Conservation (phyloP, 2,797 vertebrate genomes). For the Buphagus erythrorhynchus region DNA sequence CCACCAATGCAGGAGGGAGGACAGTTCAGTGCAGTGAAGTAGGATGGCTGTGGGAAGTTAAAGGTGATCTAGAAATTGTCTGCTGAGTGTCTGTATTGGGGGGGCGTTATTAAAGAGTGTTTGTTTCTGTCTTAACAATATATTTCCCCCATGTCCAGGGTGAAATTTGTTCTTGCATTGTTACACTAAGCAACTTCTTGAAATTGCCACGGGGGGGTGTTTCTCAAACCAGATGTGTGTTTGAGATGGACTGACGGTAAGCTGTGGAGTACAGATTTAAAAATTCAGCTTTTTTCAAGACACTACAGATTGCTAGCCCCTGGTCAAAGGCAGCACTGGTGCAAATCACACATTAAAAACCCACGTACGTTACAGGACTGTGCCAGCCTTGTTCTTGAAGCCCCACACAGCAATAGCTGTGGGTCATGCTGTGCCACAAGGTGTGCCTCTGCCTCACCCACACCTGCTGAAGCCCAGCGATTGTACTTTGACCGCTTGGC, state of each 20-base stretch:
- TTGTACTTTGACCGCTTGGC: not conserved
- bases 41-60: not conserved
- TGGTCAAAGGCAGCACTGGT: not conserved
- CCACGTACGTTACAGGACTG: fast-evolving
- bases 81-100: not conserved
- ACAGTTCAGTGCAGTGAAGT: not conserved
- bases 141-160: not conserved
- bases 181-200: not conserved
- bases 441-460: not conserved
- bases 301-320: not conserved
- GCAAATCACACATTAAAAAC: not conserved
- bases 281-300: not conserved
- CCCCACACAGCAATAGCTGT: fast-evolving
- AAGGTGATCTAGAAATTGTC: not conserved
- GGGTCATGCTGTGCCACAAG: fast-evolving
- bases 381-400: not conserved
- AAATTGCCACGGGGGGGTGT: fast-evolving
- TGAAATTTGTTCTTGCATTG: not conserved
- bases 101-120: not conserved
- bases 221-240: not conserved
- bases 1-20: not conserved
- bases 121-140: not conserved
- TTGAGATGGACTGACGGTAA: not conserved
- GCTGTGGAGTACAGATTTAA: not conserved
- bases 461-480: fast-evolving